phyloP scores from a whole-genome alignment of 2,888 invertebrate genomes.

The Netelia inedita region DNA sequence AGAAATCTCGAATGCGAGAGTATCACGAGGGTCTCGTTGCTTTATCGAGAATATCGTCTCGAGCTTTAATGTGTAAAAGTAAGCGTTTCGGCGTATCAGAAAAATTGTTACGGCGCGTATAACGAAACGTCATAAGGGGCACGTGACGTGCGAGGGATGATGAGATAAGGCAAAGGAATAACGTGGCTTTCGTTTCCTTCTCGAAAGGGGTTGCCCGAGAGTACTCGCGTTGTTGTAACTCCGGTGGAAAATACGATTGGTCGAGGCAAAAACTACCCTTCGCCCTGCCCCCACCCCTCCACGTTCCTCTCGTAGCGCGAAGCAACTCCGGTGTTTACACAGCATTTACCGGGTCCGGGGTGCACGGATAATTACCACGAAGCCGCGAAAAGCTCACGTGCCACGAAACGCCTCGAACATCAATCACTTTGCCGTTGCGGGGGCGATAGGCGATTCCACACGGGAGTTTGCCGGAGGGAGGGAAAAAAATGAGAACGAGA shows the following conservation, averaged over 20 bases:
- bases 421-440: constrained; percentile 59
- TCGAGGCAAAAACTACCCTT: neutral
- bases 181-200: constrained; percentile 11
- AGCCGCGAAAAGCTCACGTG: constrained; percentile 66
- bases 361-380: constrained; percentile 60
- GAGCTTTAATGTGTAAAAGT: no score
- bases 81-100: no score
- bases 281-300: no score
- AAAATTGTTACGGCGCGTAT: no score
- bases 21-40: no score
- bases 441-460: constrained; percentile 57
- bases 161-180: constrained; percentile 54
- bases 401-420: constrained; percentile 64
- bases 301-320: constrained; percentile 27
- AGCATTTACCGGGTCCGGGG: constrained; percentile 55
- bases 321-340: constrained; percentile 54
- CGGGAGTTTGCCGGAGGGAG: constrained; percentile 24
- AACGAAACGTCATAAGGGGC: constrained; percentile 17
- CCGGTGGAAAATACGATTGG: neutral
- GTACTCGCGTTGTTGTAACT: neutral
- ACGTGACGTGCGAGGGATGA: neutral
- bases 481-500: constrained; percentile 19
- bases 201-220: neutral
- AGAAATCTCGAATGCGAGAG: no score
- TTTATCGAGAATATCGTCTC: no score